Base-by-base conservation (phyloP, 2,888 invertebrate species). In the Eristalis pertinax region DNA sequence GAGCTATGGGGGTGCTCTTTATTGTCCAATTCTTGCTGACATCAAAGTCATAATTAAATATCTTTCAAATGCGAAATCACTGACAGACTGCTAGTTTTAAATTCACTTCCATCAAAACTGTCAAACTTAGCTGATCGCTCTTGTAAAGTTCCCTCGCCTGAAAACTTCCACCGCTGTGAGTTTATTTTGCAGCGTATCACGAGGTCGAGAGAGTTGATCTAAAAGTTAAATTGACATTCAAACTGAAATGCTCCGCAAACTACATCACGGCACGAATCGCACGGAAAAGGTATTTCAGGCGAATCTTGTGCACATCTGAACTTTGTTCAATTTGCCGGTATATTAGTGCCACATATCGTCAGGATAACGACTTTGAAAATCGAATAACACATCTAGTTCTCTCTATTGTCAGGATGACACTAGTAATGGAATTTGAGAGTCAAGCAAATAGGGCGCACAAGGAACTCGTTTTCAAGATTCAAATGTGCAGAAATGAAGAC, bases 211-310 rank as follows among this genome's bases (percentile, higher is more conserved):
- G 60, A 7, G 43, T 26, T 81, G 19, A 50, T 50, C 50, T 38
- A 68, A 81, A 75, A 81, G 43, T 81, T 81, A 58, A 67, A 82
- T 82, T 82, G 67, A 60, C 75, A 75, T 75, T 81, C 69, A 64
- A 81, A 63, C 73, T 60, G 60, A 60, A 60, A 60, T 60, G 50
- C 19, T 50, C 8, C 19, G 1, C 50, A 50, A 32, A 19, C 50
- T 50, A n/a, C 50, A 8, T 50, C 50, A 43, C n/a, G n/a, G n/a
- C 43, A 43, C 32, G 32, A 32, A 32, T 32, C 1, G 8, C 32
- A 32, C 32, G 32, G 32, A 10, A 32, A 32, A 32, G 32, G 15
- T 43, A 15, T 19, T 50, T 19, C 7, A 19, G 5, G 5, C 19
- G 50, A 19, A 19, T 8, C 50, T 2, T 8, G 19, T 24, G 15